These are phyloP conservation scores for Clepsis dumicolana DNA, from an alignment of 2,888 invertebrate genomes.

Conservation along the genomic window DNA sequence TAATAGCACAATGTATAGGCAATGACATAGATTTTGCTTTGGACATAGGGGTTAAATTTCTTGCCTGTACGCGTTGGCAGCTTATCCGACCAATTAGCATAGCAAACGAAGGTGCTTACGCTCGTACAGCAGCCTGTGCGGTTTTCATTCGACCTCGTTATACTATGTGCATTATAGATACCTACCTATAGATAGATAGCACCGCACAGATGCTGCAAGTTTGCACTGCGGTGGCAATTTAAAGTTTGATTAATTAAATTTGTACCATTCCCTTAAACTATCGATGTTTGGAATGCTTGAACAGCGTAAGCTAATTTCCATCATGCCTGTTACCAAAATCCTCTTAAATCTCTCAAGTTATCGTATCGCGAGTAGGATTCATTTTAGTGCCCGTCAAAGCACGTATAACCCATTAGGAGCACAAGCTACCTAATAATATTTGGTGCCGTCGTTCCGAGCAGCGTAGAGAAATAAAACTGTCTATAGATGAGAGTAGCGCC, in stretches of 20 bases:
- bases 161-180: conserved; percentile 61
- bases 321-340: background rate
- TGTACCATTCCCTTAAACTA: conserved; percentile 5
- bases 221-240: conserved; percentile 43
- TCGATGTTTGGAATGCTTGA: conserved; percentile 8
- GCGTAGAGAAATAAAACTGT: conserved; percentile 35
- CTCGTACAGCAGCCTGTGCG: conserved; percentile 55
- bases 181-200: too few relatives aligned
- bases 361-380: background rate
- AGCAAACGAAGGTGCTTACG: conserved; percentile 67
- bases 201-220: conserved; percentile 50
- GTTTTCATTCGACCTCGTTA: conserved; percentile 64
- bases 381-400: conserved; percentile 16
- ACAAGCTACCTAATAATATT: conserved; percentile 35
- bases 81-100: conserved; percentile 74
- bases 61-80: conserved; percentile 56
- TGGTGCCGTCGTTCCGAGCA: conserved; percentile 23
- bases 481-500: conserved; percentile 52
- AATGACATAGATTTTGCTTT: conserved; percentile 1
- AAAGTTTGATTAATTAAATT: conserved; percentile 37
- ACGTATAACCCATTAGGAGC: conserved; percentile 28
- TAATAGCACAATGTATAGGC: conserved; percentile 9
- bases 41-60: conserved; percentile 24
- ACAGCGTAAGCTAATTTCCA: background rate
- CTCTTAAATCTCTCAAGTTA: background rate